These are phyloP conservation scores for Rallus crepitans DNA, from an alignment of 2,797 vertebrate species.

Conservation along the genomic window DNA sequence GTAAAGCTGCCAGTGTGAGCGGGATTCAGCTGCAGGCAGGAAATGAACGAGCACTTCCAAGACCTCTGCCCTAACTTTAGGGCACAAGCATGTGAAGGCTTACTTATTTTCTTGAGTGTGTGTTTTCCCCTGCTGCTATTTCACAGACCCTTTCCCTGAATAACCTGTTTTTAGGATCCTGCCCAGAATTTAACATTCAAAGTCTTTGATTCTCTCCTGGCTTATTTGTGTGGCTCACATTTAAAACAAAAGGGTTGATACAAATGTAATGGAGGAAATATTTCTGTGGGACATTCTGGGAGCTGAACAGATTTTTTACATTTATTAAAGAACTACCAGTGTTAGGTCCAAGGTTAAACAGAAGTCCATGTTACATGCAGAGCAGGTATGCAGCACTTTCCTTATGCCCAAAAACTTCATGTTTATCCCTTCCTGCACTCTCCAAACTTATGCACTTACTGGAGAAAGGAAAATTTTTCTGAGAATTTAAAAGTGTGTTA, in stretches of 20 bases:
- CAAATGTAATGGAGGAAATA: not conserved
- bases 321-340: not conserved
- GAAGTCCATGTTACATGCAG: not conserved
- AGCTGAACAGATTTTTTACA: not conserved
- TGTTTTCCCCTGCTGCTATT: not conserved
- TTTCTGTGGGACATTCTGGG: not conserved
- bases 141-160: not conserved
- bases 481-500: conserved; percentile 13
- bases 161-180: not conserved
- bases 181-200: not conserved
- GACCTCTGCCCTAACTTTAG: not conserved
- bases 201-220: not conserved
- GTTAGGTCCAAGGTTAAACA: not conserved
- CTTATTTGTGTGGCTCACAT: not conserved
- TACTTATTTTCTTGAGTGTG: not conserved
- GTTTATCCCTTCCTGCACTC: not conserved
- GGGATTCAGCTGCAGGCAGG: not conserved
- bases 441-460: not conserved
- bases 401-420: not conserved
- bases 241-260: not conserved
- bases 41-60: not conserved
- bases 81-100: not conserved
- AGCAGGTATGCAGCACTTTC: not conserved
- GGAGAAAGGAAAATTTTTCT: not conserved
- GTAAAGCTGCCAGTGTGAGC: not conserved